A percentile compares a stretch with the other conserved stretches of the same genome.
Conservation (phyloP, 2,888 invertebrate genomes). For the Vannuccia rotundouncinata region DNA sequence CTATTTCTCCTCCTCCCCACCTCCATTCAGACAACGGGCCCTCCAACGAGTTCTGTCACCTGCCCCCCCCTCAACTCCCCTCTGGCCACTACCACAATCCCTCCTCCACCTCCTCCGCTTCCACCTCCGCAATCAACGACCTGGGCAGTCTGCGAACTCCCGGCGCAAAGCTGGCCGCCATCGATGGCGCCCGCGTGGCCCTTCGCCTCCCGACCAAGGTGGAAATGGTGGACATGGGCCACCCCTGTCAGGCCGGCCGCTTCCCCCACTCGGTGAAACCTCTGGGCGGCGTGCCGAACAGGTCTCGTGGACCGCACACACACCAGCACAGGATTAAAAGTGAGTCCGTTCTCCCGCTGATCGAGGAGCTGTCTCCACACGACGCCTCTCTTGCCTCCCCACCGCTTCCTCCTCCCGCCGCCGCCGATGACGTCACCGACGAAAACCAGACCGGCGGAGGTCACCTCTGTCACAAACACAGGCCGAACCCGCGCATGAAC, state of each 20-base stretch:
- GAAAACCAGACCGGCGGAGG: not conserved
- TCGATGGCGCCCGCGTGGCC: not conserved
- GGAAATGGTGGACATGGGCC: not conserved
- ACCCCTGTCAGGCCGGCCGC: not conserved
- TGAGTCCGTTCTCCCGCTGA: slow-evolving; percentile 1
- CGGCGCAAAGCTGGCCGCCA: too few relatives aligned
- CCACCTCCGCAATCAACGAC: not conserved
- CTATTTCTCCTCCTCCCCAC: not conserved
- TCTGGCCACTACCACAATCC: not conserved
- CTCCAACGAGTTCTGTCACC: not conserved
- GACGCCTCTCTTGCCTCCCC: not conserved
- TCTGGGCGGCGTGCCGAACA: not conserved
- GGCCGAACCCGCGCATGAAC: not conserved
- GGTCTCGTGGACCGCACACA: not conserved
- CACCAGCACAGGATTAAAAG: not conserved
- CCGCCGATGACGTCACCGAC: not conserved
- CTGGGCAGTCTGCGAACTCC: not conserved
- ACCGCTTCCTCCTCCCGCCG: not conserved
- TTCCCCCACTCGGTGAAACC: not conserved
- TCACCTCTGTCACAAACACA: not conserved
- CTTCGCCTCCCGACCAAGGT: slow-evolving; percentile 1
- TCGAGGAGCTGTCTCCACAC: not conserved
- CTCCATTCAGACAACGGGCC: not conserved
- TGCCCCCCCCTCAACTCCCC: not conserved
- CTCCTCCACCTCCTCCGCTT: not conserved